Base-by-base conservation (phyloP, 2,113 vertebrate species). In the Eleginops maclovinus region DNA sequence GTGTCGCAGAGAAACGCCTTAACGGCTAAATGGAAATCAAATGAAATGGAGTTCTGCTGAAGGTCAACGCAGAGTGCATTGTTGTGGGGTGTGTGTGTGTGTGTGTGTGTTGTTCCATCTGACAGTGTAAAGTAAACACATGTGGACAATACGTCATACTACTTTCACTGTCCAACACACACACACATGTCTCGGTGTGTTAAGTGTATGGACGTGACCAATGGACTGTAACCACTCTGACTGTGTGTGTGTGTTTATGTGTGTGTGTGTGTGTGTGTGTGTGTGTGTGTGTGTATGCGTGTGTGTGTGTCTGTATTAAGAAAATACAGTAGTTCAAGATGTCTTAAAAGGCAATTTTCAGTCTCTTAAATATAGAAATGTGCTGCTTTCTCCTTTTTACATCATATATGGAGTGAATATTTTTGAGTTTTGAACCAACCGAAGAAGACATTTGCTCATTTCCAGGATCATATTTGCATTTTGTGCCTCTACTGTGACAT, bases 11-110 rank as follows among this genome's bases (percentile, higher is more conserved):
- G 63, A 40, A 62, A 86, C 40, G 77, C 83, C 83, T 86, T 65
- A n/a, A n/a, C 26, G 44, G 79, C 81, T 56, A 62, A 71, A 81
- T 46, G 62, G 43, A 82, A 87, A 88, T 70, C 74, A 61, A 88
- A 86, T 81, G 65, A 77, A 63, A 75, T 43, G 40, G 63, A 81
- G 69, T 77, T 44, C 55, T 9, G 36, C 36, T 77, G 63, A 87
- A 87, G 81, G 87, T 89, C 84, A 89, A 43, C 1, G 0, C 19
- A 16, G 11, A 51, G 74, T 49, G 62, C 21, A 36, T 44, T 8
- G 0, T 28, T 63, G 24, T 62, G 66, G 24, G 46, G 67, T 58
- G 41, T 47, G 55, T 60, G 55, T 50, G 67, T 55, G 69, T 43
- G 40, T 47, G 3, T 54, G 24, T 50, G 62, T 46, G 22, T 69